Conservation (phyloP, 2,888 invertebrate species). For the Stenoptilia bipunctidactyla region DNA sequence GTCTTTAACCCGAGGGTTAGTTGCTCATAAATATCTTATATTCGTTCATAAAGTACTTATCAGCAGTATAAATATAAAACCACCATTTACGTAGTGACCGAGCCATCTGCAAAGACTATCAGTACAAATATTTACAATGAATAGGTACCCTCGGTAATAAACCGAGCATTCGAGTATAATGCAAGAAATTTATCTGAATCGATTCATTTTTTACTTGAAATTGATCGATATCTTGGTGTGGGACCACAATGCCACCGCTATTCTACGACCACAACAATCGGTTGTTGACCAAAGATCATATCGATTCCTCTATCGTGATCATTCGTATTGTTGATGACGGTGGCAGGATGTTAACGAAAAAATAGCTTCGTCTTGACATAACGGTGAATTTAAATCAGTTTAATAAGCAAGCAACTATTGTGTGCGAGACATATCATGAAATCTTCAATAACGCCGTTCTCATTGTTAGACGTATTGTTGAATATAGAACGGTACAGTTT, state of each 20-base stretch:
- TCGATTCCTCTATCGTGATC: slow-evolving; percentile 44
- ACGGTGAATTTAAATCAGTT: not conserved
- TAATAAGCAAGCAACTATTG: not conserved
- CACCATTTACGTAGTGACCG: too few relatives aligned
- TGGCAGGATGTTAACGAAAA: slow-evolving; percentile 31
- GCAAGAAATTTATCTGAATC: slow-evolving; percentile 27
- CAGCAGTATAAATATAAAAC: too few relatives aligned
- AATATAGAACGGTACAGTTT: too few relatives aligned
- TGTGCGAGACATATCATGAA: too few relatives aligned
- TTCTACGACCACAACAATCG: slow-evolving; percentile 37
- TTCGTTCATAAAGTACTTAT: too few relatives aligned
- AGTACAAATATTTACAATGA: slow-evolving; percentile 12
- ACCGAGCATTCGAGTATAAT: not conserved
- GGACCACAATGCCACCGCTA: slow-evolving; percentile 32
- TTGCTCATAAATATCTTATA: too few relatives aligned
- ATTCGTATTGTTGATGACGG: slow-evolving; percentile 35
- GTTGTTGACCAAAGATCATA: slow-evolving; percentile 53
- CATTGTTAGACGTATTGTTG: too few relatives aligned
- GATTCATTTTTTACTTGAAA: slow-evolving; percentile 32
- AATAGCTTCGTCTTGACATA: not conserved
- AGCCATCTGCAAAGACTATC: too few relatives aligned
- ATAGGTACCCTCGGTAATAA: not conserved
- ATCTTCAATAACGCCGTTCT: too few relatives aligned
- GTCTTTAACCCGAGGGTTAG: too few relatives aligned
- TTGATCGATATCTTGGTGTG: slow-evolving; percentile 39